These are phyloP conservation scores for Rhingia campestris DNA, from an alignment of 2,888 invertebrate species.

Conservation along the genomic window DNA sequence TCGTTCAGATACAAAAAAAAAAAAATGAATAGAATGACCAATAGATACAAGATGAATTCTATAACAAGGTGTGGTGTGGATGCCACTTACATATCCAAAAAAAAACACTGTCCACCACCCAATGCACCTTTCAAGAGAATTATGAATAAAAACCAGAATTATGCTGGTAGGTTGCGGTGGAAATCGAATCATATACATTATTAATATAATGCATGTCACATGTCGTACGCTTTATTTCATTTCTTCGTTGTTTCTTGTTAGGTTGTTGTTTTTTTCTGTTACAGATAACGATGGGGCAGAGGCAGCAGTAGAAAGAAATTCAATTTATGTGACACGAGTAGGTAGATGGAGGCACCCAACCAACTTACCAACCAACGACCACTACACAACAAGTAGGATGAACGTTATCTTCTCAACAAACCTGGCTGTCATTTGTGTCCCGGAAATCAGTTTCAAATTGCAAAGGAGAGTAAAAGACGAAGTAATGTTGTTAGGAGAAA, in stretches of 20 bases:
- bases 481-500: neutral
- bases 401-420: conserved; percentile 62
- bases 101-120: conserved; percentile 22
- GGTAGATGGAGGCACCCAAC: conserved; percentile 65
- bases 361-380: conserved; percentile 23
- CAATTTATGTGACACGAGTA: conserved; percentile 72
- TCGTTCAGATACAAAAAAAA: neutral
- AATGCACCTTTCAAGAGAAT: conserved; percentile 55
- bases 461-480: conserved; percentile 6
- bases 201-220: conserved; percentile 70
- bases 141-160: conserved; percentile 61
- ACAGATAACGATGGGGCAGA: conserved; percentile 58
- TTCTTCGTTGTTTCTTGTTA: too few species aligned
- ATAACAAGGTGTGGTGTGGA: conserved; percentile 62
- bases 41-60: conserved; percentile 35
- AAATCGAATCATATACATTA: conserved; percentile 67
- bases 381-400: conserved; percentile 67
- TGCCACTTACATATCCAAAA: conserved; percentile 9
- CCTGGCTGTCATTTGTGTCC: conserved; percentile 69
- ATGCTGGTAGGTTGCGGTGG: conserved; percentile 48
- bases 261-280: neutral
- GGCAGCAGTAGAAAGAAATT: conserved; percentile 42
- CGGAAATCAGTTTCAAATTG: conserved; percentile 73
- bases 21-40: conserved; percentile 48
- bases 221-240: conserved; percentile 43